Percentiles rank a stretch among this genome's conserved stretches.
These are phyloP conservation scores for Tinea pellionella DNA, from an alignment of 2,888 invertebrate genomes.

Conservation along the genomic window DNA sequence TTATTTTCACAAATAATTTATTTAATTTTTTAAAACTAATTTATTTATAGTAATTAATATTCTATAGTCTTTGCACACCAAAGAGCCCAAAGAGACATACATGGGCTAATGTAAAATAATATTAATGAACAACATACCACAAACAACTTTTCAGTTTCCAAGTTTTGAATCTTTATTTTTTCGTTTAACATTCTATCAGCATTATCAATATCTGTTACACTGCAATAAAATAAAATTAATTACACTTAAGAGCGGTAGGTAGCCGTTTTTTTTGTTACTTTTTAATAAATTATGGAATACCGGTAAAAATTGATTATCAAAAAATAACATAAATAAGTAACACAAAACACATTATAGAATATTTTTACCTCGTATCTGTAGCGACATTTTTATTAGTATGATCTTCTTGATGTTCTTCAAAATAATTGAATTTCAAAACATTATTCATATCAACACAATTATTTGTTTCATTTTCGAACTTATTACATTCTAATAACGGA, in stretches of 20 bases:
- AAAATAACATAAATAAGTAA: no score
- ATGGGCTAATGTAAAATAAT: not conserved
- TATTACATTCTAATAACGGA: not conserved
- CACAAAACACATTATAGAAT: no score
- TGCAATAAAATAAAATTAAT: not conserved
- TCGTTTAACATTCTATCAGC: not conserved
- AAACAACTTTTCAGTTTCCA: not conserved
- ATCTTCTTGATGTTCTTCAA: not conserved
- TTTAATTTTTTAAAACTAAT: no score
- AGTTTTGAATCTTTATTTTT: not conserved
- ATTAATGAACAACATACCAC: not conserved
- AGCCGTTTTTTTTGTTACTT: no score
- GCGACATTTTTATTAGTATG: not conserved
- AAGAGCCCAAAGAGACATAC: no score
- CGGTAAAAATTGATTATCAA: no score
- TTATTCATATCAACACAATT: not conserved
- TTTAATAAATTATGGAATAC: no score
- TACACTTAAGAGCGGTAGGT: no score
- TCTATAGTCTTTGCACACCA: no score
- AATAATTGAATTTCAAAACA: not conserved
- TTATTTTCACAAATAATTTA: no score
- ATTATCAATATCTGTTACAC: not conserved
- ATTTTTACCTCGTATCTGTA: no score
- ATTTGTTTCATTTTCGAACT: not conserved
- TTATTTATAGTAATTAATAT: no score